Evolutionary conservation across 2,113 vertebrate species (phyloP).

Genomic region (Bubalus kerabau): DNA sequence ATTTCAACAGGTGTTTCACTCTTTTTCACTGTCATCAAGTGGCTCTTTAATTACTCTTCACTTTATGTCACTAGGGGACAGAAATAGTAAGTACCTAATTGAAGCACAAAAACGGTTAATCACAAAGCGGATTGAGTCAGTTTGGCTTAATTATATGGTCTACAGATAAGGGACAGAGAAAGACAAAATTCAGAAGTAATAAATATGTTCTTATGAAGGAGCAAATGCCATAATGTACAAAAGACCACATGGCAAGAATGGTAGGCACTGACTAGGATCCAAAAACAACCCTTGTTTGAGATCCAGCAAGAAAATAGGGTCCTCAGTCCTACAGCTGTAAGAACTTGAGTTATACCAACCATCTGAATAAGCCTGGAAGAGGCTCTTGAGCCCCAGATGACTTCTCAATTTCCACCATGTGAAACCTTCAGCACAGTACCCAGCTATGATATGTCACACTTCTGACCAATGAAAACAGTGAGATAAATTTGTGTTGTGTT

Average conservation of each 20-base stretch:
- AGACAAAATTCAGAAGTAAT: background rate
- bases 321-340: background rate
- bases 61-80: background rate
- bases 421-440: background rate
- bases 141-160: background rate
- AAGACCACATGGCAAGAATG: background rate
- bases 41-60: background rate
- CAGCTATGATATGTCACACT: too few relatives aligned
- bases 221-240: background rate
- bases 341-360: background rate
- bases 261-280: background rate
- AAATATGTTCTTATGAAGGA: background rate
- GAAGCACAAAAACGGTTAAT: background rate
- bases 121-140: rapidly evolving
- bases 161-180: background rate
- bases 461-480: background rate
- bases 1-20: background rate
- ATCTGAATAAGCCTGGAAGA: background rate
- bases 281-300: background rate
- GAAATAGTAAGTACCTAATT: background rate
- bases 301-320: background rate
- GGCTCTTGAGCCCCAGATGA: background rate
- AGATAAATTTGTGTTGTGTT: background rate
- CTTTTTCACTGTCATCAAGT: background rate
- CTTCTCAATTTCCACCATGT: background rate